These are phyloP conservation scores for Albula glossodonta DNA, from an alignment of 2,113 vertebrate genomes.

Conservation along the genomic window DNA sequence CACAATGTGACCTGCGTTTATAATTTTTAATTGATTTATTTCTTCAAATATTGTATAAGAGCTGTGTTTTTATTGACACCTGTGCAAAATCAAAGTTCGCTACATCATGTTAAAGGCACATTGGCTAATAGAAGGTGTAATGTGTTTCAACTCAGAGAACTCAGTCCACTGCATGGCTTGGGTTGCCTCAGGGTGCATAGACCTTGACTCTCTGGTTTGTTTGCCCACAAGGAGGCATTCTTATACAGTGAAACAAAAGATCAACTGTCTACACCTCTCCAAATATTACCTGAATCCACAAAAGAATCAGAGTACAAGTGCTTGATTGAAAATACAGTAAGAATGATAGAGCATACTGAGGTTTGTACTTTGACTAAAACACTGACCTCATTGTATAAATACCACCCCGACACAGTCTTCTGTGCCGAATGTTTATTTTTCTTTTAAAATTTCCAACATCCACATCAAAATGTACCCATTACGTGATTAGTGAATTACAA, in stretches of 20 bases:
- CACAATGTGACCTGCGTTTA: too few species aligned
- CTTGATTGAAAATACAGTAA: background rate
- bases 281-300: background rate
- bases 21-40: too few species aligned
- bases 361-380: background rate
- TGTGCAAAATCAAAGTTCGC: too few species aligned
- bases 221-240: slow-evolving; percentile 35
- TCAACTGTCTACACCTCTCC: background rate
- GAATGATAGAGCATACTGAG: background rate
- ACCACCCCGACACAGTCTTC: slow-evolving; percentile 26
- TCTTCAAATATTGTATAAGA: too few species aligned
- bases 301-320: slow-evolving; percentile 11
- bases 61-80: too few species aligned
- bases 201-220: background rate
- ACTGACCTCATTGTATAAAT: slow-evolving; percentile 38
- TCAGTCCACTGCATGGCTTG: slow-evolving; percentile 8
- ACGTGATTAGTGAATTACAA: slow-evolving; percentile 41
- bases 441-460: slow-evolving; percentile 37
- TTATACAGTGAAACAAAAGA: slow-evolving; percentile 15
- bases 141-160: too few species aligned
- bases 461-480: slow-evolving; percentile 33
- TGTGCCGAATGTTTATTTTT: slow-evolving; percentile 38
- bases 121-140: too few species aligned
- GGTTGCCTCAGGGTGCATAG: background rate
- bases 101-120: too few species aligned